Conservation (phyloP, 2,797 vertebrate genomes). For the Antennarius maculatus region DNA sequence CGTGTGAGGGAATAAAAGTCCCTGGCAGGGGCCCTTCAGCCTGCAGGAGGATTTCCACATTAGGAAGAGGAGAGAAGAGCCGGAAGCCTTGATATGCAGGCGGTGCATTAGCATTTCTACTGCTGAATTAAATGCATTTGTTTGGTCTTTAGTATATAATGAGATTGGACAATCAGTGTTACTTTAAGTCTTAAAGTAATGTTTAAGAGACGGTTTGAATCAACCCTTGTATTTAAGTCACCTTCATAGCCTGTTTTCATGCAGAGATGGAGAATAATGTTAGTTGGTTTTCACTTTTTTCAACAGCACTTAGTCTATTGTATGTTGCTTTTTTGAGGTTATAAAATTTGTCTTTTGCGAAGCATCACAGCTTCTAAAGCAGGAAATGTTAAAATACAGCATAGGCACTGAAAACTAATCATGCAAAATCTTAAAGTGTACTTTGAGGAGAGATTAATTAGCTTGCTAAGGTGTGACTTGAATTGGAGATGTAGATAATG, state of each 20-base stretch:
- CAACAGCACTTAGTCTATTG: constrained; percentile 32
- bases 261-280: constrained; percentile 18
- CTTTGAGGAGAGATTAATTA: constrained; percentile 53
- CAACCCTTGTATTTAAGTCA: constrained; percentile 18
- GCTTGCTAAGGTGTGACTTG: constrained; percentile 61
- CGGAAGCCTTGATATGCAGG: constrained; percentile 48
- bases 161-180: constrained; percentile 12
- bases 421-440: constrained; percentile 59
- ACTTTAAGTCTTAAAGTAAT: constrained; percentile 15
- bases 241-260: constrained; percentile 30
- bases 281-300: constrained; percentile 12
- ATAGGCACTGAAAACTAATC: constrained; percentile 42
- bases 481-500: constrained; percentile 67
- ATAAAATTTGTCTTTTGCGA: constrained; percentile 35
- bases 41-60: constrained; percentile 60
- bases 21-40: constrained; percentile 64
- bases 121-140: constrained; percentile 43
- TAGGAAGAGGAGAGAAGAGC: constrained; percentile 52
- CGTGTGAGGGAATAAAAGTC: constrained; percentile 73
- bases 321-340: constrained; percentile 29
- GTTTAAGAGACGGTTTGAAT: constrained; percentile 17
- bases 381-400: constrained; percentile 27
- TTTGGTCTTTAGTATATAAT: constrained; percentile 30
- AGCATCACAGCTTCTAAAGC: constrained; percentile 29
- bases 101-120: constrained; percentile 46